Evolutionary conservation across 2,113 vertebrate genomes (phyloP).

Genomic region (Candoia aspera): DNA sequence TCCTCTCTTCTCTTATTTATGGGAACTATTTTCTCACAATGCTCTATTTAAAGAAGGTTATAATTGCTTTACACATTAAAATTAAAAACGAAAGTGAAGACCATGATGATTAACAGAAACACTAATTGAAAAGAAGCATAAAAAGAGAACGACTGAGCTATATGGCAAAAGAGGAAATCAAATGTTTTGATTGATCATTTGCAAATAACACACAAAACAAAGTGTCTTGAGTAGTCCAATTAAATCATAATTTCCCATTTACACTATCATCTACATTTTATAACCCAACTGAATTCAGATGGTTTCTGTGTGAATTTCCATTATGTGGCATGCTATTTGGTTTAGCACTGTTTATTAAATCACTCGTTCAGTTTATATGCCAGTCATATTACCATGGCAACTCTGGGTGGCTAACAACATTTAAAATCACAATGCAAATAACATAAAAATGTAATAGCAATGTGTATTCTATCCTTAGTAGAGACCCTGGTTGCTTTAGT

Average conservation of each 20-base stretch:
- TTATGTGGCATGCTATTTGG: background rate
- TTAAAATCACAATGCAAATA: background rate
- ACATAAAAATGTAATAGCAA: background rate
- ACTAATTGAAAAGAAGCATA: constrained; percentile 42
- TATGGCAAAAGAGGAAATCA: constrained; percentile 15
- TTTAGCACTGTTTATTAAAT: background rate
- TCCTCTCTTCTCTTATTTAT: constrained; percentile 67
- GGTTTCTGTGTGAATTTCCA: no score
- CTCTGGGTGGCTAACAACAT: background rate
- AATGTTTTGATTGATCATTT: background rate
- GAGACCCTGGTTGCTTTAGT: background rate
- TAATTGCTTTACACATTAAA: constrained; percentile 67
- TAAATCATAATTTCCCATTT: background rate
- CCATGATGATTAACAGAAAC: constrained; percentile 36
- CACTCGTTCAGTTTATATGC: background rate
- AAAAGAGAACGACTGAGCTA: constrained; percentile 32
- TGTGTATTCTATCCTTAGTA: background rate
- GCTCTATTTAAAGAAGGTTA: constrained; percentile 68
- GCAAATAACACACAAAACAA: no score
- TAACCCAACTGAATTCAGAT: background rate
- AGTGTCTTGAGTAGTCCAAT: background rate
- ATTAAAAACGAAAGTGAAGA: constrained; percentile 66
- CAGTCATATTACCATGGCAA: background rate
- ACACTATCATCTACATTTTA: background rate
- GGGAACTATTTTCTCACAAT: constrained; percentile 68